phyloP scores from a whole-genome alignment of 2,113 vertebrate genomes.

The Epinephelus lanceolatus region DNA sequence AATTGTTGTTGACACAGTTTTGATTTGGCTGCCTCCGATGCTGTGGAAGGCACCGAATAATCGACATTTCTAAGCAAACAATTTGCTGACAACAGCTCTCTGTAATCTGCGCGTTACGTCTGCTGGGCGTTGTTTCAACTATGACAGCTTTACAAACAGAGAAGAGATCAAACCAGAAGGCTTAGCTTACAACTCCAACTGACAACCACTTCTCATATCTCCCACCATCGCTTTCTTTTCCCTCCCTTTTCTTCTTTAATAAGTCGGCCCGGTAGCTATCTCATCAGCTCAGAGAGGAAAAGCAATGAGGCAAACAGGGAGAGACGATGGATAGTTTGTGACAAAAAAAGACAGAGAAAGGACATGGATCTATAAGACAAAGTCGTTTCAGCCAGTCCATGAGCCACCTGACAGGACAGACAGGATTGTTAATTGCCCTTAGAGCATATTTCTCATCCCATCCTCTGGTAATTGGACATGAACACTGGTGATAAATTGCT shows the following conservation, averaged over 20 bases:
- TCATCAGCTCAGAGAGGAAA: constrained; percentile 37
- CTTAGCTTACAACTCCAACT: constrained; percentile 55
- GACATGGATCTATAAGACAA: constrained; percentile 64
- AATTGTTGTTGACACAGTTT: constrained; percentile 70
- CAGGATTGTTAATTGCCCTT: constrained; percentile 72
- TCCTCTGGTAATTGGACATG: constrained; percentile 72
- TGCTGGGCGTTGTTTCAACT: constrained; percentile 64
- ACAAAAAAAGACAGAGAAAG: constrained; percentile 62
- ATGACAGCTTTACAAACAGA: constrained; percentile 70
- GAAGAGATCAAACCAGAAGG: constrained; percentile 63
- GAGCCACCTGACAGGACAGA: constrained; percentile 64
- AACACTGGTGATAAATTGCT: constrained; percentile 75
- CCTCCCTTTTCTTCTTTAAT: not conserved
- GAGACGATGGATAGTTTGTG: constrained; percentile 64
- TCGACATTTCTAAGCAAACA: constrained; percentile 67
- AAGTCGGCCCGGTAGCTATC: constrained; percentile 14
- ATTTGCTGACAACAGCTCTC: constrained; percentile 68
- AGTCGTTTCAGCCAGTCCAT: constrained; percentile 46
- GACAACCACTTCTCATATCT: constrained; percentile 47
- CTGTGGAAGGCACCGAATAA: constrained; percentile 45
- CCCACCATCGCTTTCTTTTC: constrained; percentile 23
- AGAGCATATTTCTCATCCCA: constrained; percentile 71
- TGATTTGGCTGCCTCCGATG: constrained; percentile 56
- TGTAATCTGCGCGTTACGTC: constrained; percentile 64
- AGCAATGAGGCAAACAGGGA: constrained; percentile 35